Base-by-base conservation (phyloP, 2,888 invertebrate species). In the Plebejus argus region DNA sequence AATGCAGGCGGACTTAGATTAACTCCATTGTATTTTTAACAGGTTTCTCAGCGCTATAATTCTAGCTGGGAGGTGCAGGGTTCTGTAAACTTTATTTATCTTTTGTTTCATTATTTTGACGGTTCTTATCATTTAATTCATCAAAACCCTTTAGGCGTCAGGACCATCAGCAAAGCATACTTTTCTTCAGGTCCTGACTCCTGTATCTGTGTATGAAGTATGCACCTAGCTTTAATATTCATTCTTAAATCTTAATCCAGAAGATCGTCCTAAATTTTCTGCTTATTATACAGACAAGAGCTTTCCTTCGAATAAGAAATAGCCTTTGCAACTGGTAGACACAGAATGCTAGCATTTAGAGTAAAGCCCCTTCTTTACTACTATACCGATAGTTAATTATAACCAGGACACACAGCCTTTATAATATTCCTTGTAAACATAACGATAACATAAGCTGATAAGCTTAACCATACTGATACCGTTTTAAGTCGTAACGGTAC, bases 21-120 rank as follows among this genome's bases (percentile, higher is more conserved):
- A 74, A 53, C 74, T 74, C 74, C 18, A 74, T 74, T 53, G 74
- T 74, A 49, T 28, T 74, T 72, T 74, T 53, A 74, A 74, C 18
- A 28, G 74, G 20, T 39, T 71, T 71, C 10, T 39, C 20, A 20
- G 3, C 39, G 39, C 10, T 39, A 20, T 35, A 71, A 39, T 20
- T 71, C n/a, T 20, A 71, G 39, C 20, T 71, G 66, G 15, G 23
- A 33, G 66, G 28, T 33, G 18, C 15, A n/a, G n/a, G n/a, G n/a
- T n/a, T n/a, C n/a, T 66, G 15, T 33, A 28, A 66, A 28, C 28
- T 66, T 66, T 33, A 18, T 28, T 66, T 66, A 6, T 15, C 15
- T 66, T 28, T 18, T 66, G 28, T 66, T 12, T 66, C 66, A 5
- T 66, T 5, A 66, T 7, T 61, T 20, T 58, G 58, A 45, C 1